A percentile compares a stretch with the other conserved stretches of the same genome.
These are phyloP conservation scores for Hypena proboscidalis DNA, from an alignment of 2,888 invertebrate genomes.

Conservation along the genomic window DNA sequence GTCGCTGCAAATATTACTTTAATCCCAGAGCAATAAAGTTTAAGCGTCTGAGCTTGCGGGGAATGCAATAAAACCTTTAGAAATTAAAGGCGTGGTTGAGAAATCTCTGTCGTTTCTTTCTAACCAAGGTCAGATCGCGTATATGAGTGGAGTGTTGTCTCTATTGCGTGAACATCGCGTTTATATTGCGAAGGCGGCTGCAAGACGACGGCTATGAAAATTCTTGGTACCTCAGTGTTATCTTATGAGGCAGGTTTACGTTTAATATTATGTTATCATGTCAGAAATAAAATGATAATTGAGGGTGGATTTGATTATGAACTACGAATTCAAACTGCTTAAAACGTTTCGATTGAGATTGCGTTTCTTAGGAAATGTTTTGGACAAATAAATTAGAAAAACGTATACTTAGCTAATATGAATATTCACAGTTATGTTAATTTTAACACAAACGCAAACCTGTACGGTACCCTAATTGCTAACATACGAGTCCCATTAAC, in stretches of 20 bases:
- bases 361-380: too few relatives aligned
- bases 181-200: slow-evolving; percentile 78
- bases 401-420: too few relatives aligned
- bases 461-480: too few relatives aligned
- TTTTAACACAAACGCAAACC: too few relatives aligned
- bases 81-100: slow-evolving; percentile 72
- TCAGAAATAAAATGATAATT: slow-evolving; percentile 57
- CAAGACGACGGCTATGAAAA: slow-evolving; percentile 79
- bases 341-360: too few relatives aligned
- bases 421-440: too few relatives aligned
- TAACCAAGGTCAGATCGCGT: slow-evolving; percentile 68
- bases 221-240: slow-evolving; percentile 82
- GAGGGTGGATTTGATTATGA: slow-evolving; percentile 53
- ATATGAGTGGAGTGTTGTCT: slow-evolving; percentile 65
- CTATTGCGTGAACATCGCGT: slow-evolving; percentile 72
- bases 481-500: too few relatives aligned
- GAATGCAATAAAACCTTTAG: slow-evolving; percentile 84
- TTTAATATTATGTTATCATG: slow-evolving; percentile 77
- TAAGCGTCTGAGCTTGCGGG: slow-evolving; percentile 83
- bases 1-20: slow-evolving; percentile 84
- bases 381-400: too few relatives aligned
- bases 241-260: slow-evolving; percentile 78
- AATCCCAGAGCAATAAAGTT: slow-evolving; percentile 84
- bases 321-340: slow-evolving; percentile 48
- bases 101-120: slow-evolving; percentile 76